phyloP scores from a whole-genome alignment of 2,113 vertebrate species.

The Phasianus colchicus region DNA sequence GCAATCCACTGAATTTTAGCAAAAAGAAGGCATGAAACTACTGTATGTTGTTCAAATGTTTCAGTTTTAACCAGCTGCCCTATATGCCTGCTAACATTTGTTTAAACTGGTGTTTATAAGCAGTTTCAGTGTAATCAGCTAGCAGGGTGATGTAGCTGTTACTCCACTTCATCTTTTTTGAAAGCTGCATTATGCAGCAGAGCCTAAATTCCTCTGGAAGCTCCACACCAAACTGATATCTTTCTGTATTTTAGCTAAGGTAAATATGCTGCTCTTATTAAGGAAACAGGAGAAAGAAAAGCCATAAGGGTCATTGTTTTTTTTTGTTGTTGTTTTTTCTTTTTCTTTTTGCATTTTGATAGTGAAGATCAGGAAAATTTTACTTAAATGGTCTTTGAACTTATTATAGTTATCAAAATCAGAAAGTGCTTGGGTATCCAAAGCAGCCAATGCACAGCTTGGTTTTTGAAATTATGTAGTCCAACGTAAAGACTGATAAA shows the following conservation, averaged over 20 bases:
- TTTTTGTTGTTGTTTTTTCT: neutral
- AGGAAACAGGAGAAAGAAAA: neutral
- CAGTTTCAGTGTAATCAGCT: neutral
- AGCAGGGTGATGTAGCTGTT: neutral
- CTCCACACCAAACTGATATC: neutral
- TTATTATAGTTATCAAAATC: neutral
- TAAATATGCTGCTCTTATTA: neutral
- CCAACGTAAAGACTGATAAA: neutral
- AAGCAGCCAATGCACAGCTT: neutral
- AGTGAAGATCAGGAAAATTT: neutral
- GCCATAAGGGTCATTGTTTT: rapidly evolving
- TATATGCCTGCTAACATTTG: neutral
- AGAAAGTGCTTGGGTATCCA: neutral
- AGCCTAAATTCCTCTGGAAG: neutral
- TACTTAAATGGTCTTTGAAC: neutral
- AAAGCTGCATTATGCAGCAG: neutral
- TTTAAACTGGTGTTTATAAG: neutral
- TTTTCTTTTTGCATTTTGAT: neutral
- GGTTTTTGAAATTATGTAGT: neutral
- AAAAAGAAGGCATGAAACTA: neutral
- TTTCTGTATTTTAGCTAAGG: neutral
- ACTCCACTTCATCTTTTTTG: neutral
- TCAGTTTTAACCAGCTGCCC: neutral
- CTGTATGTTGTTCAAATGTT: neutral
- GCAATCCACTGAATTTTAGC: neutral